Conservation (phyloP, 2,797 vertebrate species). For the Brachyrhaphis roseni region DNA sequence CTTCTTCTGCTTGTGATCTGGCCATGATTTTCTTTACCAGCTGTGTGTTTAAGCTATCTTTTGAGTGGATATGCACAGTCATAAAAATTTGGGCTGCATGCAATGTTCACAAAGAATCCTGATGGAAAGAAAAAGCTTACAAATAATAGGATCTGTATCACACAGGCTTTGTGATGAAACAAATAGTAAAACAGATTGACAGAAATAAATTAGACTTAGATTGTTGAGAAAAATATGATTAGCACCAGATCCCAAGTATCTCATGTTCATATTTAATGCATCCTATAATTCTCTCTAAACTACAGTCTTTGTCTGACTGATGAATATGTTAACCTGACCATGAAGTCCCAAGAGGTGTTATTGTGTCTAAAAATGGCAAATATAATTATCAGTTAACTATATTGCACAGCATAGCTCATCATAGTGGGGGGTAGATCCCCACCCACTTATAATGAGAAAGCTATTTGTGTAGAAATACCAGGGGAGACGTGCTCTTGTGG, state of each 20-base stretch:
- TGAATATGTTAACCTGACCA: background rate
- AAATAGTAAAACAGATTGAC: background rate
- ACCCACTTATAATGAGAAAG: slow-evolving; percentile 61
- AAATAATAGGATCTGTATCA: background rate
- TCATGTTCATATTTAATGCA: slow-evolving; percentile 6
- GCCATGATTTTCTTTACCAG: background rate
- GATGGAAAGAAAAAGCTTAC: background rate
- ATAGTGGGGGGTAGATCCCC: slow-evolving; percentile 40
- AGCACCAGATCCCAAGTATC: background rate
- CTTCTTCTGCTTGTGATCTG: background rate
- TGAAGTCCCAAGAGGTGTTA: slow-evolving; percentile 8
- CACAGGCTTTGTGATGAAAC: background rate
- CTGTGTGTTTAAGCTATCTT: background rate
- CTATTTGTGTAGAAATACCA: slow-evolving; percentile 52
- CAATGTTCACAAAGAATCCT: background rate
- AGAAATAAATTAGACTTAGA: background rate
- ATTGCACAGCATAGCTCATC: slow-evolving; percentile 49
- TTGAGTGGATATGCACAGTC: background rate
- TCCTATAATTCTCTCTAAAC: slow-evolving; percentile 26
- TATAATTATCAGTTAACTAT: slow-evolving; percentile 48
- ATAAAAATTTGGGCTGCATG: background rate
- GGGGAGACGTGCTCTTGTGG: slow-evolving; percentile 11
- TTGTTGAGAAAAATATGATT: background rate
- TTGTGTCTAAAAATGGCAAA: slow-evolving; percentile 47
- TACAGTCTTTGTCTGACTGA: slow-evolving; percentile 12